Base-by-base conservation (phyloP, 2,888 invertebrate genomes). In the Cryptus armator region DNA sequence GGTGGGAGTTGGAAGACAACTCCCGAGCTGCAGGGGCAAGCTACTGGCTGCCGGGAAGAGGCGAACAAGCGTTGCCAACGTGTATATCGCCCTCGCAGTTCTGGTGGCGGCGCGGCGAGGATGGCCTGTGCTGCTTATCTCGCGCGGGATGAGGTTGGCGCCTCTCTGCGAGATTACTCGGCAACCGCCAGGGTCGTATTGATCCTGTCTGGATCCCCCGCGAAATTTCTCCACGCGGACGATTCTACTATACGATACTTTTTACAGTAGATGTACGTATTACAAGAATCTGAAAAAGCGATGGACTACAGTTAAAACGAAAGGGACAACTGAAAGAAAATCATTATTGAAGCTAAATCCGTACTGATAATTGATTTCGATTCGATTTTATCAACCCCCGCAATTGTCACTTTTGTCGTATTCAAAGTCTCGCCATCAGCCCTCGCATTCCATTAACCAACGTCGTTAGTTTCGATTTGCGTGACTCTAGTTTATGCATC, bases 141-240 rank as follows among this genome's bases (percentile, higher is more conserved):
- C 81, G 81, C 78, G 81, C 71, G 84, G 81, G 76, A 72, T 77
- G 86, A 75, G 87, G 82, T 86, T 81, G 75, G 87, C 79, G 84
- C 84, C 80, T 82, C 83, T 72, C 56, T 62, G 78, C 76, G 81
- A 83, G 78, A 82, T 83, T 78, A 81, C 84, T 84, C 84, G 77
- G 80, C 78, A 80, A 83, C 81, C 83, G 83, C 83, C 80, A 81
- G 84, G 81, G 72, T 87, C 86, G 81, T 88, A 89, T 89, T 87
- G 89, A 89, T 89, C 87, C 84, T 83, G 85, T 86, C 87, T 88
- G 86, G 86, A 81, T 88, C 84, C 86, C 72, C 77, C 86, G 77
- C 81, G 77, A 84, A 77, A 68, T 77, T 37, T 75, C 75, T 71
- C 51, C 79, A 68, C 77, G 72, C 76, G 59, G 59, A 78, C n/a